Evolutionary conservation across 1,140 invertebrate species (phyloP), one percentile per base, ranked within the genome.

Genomic region (Agrypnia vestita): DNA sequence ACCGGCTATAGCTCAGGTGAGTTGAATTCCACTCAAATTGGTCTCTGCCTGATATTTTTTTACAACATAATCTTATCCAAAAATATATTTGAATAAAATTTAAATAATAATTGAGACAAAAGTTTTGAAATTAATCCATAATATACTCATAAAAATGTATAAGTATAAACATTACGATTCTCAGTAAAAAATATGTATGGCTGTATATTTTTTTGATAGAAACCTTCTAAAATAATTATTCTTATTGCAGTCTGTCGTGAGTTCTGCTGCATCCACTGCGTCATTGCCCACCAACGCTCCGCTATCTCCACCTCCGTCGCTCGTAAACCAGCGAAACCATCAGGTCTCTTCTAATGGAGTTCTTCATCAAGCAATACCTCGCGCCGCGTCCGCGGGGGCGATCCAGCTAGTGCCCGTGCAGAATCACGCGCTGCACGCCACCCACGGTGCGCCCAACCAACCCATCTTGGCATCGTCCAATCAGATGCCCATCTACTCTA

Each of bases 321-420:
- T 80, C n/a, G 79, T 72, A 17, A 78, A 80, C 21, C 81, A 83
- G 55, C 17, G 76, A 10, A 86, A 86, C 59, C 86, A 88, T 71
- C 89, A 88, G 76, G 59, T 47, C 44, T 61, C 85, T 80, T 7
- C 67, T 86, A 72, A 86, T 86, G 12, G 4, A 25, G 7, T 78
- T 86, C 25, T 3, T 35, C 21, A 87, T 86, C 21, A 87, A 87
- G 55, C 86, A 1, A 79, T 82, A 0, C 72, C 81, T 25, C 25
- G 77, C n/a, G 74, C 67, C 12, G 46, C 78, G 0, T 78, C 75
- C 1, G 78, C 78, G 4, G 69, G 51, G 13, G 21, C 61, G 0
- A 85, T 78, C 44, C 43, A 85, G 0, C 81, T 84, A 51, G 82
- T 84, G 15, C 84, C 83, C 62, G 72, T 85, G n/a, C 61, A 13